Percentiles rank a stretch among this genome's conserved stretches.
Evolutionary conservation across 64 coral and sea anemone genomes (phyloP).

Genomic region (Montipora foliosa): DNA sequence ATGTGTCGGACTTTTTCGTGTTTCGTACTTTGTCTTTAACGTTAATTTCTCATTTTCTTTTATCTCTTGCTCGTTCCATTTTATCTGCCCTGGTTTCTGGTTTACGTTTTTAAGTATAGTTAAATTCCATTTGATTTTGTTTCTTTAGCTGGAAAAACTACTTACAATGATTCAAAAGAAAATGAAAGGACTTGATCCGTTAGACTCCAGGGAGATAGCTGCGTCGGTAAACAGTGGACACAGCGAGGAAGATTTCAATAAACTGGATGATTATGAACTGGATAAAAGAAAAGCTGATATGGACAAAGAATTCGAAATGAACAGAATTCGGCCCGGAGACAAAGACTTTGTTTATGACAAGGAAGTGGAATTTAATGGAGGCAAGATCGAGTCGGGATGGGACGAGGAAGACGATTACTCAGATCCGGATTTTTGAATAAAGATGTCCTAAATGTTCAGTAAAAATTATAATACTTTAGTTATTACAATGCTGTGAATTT

Average conservation of each 20-base stretch:
- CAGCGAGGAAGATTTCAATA: slow-evolving; percentile 88
- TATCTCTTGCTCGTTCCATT: no score
- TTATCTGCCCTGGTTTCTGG: no score
- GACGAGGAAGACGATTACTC: slow-evolving; percentile 94
- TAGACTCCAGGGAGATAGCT: slow-evolving; percentile 1
- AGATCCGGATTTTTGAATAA: slow-evolving; percentile 93
- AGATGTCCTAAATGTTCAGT: neutral
- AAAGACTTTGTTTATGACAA: slow-evolving; percentile 94
- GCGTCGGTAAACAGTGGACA: neutral
- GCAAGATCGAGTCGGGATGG: slow-evolving; percentile 94
- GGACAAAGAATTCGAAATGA: slow-evolving; percentile 92
- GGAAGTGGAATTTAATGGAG: slow-evolving; percentile 85
- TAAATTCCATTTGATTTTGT: slow-evolving; percentile 4
- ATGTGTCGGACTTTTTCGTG: no score
- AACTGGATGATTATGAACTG: slow-evolving; percentile 84
- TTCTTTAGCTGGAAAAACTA: slow-evolving; percentile 82
- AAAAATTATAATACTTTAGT: neutral
- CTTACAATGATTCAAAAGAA: slow-evolving; percentile 87
- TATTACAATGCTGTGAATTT: no score
- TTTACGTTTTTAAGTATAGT: no score
- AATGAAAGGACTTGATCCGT: slow-evolving; percentile 77
- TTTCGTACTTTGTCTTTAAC: no score
- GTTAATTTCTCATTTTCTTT: no score
- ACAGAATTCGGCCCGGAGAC: slow-evolving; percentile 90
- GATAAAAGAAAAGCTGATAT: slow-evolving; percentile 86